A percentile compares a stretch with the other conserved stretches of the same genome.
Evolutionary conservation across 1,140 invertebrate genomes (phyloP).

Genomic region (Drosophila ananassae): DNA sequence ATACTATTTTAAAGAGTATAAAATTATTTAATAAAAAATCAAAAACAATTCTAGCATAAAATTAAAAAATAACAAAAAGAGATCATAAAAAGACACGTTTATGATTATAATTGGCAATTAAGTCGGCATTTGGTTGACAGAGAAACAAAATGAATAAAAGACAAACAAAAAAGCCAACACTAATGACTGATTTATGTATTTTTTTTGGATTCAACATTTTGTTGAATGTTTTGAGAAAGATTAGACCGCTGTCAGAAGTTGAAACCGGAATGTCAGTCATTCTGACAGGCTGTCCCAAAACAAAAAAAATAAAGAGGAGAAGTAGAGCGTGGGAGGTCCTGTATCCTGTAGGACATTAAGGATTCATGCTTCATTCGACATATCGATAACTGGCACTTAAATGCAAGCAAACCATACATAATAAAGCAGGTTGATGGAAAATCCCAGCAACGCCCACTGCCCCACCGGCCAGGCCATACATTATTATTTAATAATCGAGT

Average conservation of each 20-base stretch:
- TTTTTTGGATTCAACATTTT: neutral
- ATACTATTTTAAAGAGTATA: too few relatives aligned
- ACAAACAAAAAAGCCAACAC: neutral
- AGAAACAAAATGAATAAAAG: neutral
- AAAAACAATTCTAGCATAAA: neutral
- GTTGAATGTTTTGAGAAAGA: neutral
- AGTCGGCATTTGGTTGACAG: neutral
- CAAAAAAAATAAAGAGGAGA: neutral
- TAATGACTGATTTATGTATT: conserved; percentile 1
- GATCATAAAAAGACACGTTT: neutral
- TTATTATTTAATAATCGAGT: conserved; percentile 31
- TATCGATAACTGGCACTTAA: conserved; percentile 30
- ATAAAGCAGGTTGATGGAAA: conserved; percentile 6
- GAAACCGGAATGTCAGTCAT: neutral
- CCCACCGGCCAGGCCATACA: neutral
- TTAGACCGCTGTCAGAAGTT: neutral
- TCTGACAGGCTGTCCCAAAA: neutral
- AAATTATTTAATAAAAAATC: too few relatives aligned
- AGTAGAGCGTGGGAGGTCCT: neutral
- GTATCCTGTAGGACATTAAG: conserved; percentile 5
- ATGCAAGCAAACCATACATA: conserved; percentile 10
- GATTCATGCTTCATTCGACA: conserved; percentile 15
- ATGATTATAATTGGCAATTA: conserved; percentile 1
- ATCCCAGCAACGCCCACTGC: neutral
- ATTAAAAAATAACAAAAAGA: neutral